A percentile compares a stretch with the other conserved stretches of the same genome.
phyloP scores from a whole-genome alignment of 2,113 vertebrate species.

The Petaurus breviceps region DNA sequence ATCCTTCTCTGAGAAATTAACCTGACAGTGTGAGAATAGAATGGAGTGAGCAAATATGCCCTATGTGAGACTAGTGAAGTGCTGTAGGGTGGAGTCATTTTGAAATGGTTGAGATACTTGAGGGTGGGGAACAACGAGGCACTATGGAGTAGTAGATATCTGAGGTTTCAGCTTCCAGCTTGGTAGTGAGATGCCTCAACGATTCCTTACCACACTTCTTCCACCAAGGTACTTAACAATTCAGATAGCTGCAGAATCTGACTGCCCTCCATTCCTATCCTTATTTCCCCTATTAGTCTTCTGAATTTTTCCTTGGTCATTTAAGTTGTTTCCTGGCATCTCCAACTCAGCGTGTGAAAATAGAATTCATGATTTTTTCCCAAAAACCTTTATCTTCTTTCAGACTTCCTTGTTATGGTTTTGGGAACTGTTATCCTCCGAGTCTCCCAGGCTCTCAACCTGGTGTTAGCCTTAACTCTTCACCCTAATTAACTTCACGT shows the following conservation, averaged over 20 bases:
- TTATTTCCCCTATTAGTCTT: background rate
- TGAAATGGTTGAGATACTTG: background rate
- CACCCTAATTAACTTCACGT: background rate
- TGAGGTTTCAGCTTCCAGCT: background rate
- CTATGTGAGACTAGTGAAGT: too few species aligned
- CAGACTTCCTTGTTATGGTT: background rate
- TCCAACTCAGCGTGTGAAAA: background rate
- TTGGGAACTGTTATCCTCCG: background rate
- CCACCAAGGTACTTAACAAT: background rate
- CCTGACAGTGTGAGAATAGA: background rate
- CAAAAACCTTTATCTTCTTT: background rate
- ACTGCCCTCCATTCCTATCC: background rate
- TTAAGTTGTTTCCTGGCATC: background rate
- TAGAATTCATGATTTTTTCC: background rate
- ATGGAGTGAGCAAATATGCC: background rate
- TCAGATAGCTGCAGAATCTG: background rate
- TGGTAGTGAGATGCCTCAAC: background rate
- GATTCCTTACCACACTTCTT: background rate
- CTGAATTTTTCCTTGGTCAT: background rate
- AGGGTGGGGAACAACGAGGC: background rate
- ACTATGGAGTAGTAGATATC: background rate
- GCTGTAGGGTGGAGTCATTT: background rate
- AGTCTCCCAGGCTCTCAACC: background rate
- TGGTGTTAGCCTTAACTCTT: background rate
- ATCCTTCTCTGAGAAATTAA: background rate